Evolutionary conservation across 2,113 vertebrate species (phyloP).

Genomic region (Arvicanthis niloticus): DNA sequence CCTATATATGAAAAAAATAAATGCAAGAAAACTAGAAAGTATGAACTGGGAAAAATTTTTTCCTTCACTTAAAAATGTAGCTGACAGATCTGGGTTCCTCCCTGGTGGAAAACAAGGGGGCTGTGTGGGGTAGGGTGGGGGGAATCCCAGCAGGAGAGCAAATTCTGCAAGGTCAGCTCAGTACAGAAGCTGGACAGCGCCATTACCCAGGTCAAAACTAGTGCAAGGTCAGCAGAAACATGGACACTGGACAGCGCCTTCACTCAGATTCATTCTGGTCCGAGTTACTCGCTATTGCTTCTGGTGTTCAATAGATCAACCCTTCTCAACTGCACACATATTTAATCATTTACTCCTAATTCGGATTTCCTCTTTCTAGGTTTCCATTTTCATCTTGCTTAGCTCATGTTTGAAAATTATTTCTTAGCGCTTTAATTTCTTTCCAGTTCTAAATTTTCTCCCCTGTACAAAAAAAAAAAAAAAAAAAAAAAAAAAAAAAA

Average conservation of each 20-base stretch:
- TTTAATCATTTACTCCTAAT: slow-evolving; percentile 21
- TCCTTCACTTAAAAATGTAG: slow-evolving; percentile 2
- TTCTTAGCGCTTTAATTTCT: background rate
- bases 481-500: background rate
- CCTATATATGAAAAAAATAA: background rate
- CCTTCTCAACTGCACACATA: background rate
- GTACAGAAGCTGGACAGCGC: background rate
- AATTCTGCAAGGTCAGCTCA: background rate
- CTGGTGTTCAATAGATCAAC: background rate
- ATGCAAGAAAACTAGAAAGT: background rate
- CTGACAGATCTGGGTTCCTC: background rate
- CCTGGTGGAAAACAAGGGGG: background rate
- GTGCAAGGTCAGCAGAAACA: background rate
- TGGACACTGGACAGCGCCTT: background rate
- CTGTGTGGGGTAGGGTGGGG: background rate
- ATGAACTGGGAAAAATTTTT: background rate
- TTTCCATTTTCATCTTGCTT: slow-evolving; percentile 38
- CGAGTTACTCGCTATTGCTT: background rate
- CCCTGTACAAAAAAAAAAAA: background rate
- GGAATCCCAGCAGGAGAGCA: background rate
- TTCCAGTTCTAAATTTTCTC: slow-evolving; percentile 35
- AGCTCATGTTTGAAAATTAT: background rate
- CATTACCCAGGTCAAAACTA: too few species aligned
- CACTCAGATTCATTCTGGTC: background rate
- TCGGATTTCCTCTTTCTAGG: background rate